Evolutionary conservation across 1,140 invertebrate genomes (phyloP), one percentile per base, ranked within the genome.

Genomic region (Zophobas morio): DNA sequence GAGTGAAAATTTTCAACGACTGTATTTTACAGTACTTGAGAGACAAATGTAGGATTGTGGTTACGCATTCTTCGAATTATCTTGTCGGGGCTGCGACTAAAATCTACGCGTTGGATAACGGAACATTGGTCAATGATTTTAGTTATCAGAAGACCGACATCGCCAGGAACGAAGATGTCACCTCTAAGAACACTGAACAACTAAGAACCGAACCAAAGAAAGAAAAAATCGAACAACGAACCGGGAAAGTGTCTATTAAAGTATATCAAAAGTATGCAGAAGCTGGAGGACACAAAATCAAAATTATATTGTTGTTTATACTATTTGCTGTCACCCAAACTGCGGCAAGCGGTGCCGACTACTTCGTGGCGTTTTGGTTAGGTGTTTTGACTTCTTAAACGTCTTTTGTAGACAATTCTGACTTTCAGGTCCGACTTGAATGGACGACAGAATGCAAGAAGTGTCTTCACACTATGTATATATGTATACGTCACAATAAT

Each of bases 31-130:
- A 90, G 6, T 93, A 91, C 82, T 85, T 96, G 78, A 88, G 90
- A 32, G 86, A 90, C 32, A 92, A 94, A 79, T 93, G 93, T 3
- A 86, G 91, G 0, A 90, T 97, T 82, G 87, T 96, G 33, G 94
- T 96, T 2, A 97, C 95, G 1, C 95, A 97, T 87, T 95, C 96
- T 84, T 85, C 96, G 85, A 85, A 97, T 74, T 95, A 96, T 83
- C 96, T 94, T 81, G 87, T 97, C 3, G 91, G 92, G 81, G 89
- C 91, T 53, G 95, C 94, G 2, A 92, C 96, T 82, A 81, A 89
- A 85, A 90, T 89, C 87, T 90, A 90, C 79, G 90, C 87, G 49
- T 83, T 91, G 78, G 90, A 90, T 63, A 89, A 92, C 82, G 91
- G 91, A 1, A 79, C 86, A 35, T 85, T 92, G 75, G 87, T 89